These are phyloP conservation scores for Pseudochirops cupreus DNA, from an alignment of 2,797 vertebrate species.

Conservation along the genomic window DNA sequence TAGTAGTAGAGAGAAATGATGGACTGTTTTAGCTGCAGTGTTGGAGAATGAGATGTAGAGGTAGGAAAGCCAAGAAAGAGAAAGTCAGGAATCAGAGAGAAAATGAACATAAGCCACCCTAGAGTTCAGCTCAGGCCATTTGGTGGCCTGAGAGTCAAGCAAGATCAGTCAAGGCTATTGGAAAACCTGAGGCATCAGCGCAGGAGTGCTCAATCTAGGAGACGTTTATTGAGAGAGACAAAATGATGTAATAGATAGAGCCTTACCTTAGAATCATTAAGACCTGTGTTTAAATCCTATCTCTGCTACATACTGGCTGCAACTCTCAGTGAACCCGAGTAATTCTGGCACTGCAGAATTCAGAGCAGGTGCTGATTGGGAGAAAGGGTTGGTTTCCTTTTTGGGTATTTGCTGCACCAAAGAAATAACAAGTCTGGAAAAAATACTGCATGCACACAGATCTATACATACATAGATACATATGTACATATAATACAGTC, in stretches of 20 bases:
- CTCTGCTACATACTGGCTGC: too few species aligned
- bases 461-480: too few species aligned
- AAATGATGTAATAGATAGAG: neutral
- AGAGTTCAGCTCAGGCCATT: neutral
- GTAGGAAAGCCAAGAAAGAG: neutral
- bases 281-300: neutral
- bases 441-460: neutral
- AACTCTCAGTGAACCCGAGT: neutral
- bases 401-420: neutral
- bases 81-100: neutral
- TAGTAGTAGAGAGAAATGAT: neutral
- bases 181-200: neutral
- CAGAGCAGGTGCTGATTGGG: too few species aligned
- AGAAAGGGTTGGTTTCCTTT: neutral
- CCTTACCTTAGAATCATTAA: neutral
- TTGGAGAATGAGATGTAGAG: neutral
- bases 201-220: neutral
- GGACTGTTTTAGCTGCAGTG: neutral
- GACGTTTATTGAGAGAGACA: neutral
- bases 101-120: neutral
- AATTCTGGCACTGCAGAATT: neutral
- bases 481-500: too few species aligned
- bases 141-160: too few species aligned
- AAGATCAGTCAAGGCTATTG: neutral
- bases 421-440: neutral